Evolutionary conservation across 2,888 invertebrate species (phyloP), one percentile per base, ranked within the genome.

Genomic region (Notocelia uddmanniana): DNA sequence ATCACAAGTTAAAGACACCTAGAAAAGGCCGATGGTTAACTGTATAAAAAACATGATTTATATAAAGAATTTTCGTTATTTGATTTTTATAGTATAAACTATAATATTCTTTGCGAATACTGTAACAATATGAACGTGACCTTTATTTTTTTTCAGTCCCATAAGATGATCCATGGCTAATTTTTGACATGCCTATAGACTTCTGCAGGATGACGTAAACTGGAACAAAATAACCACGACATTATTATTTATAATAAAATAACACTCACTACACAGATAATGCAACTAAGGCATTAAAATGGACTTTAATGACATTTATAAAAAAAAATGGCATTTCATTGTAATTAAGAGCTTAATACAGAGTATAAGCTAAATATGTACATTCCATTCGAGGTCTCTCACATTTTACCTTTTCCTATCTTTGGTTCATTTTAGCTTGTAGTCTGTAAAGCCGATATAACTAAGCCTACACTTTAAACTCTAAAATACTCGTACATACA

Each of bases 141-240:
- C 31, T 57, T 84, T 94, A 95, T 78, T 94, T 92, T 73, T 94
- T 94, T 75, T 92, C 94, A 66, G 95, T 92, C 75, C 98, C 98
- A 85, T 98, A 98, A 8, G 96, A 96, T 34, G 98, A 98, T 50
- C 96, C 97, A 89, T 97, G 96, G 84, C 96, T 97, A 79, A 97
- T 97, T 89, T 97, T 96, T 1, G 97, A 97, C 95, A 97, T 96
- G 66, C 96, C 96, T 80, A 98, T 97, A 58, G 97, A 95, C 87
- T 97, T 96, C 81, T 96, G 95, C 89, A 98, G 95, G 31, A 97
- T 91, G 77, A 96, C 88, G 87, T 96, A 96, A 91, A 97, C 97
- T 97, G 95, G 76, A 95, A 95, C 75, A 81, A 85, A 83, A 78
- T 76, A 80, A 64, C 5, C 59, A 19, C 50, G 5, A 69, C 18